phyloP scores from a whole-genome alignment of 2,888 invertebrate species.

The Heliconius erato region DNA sequence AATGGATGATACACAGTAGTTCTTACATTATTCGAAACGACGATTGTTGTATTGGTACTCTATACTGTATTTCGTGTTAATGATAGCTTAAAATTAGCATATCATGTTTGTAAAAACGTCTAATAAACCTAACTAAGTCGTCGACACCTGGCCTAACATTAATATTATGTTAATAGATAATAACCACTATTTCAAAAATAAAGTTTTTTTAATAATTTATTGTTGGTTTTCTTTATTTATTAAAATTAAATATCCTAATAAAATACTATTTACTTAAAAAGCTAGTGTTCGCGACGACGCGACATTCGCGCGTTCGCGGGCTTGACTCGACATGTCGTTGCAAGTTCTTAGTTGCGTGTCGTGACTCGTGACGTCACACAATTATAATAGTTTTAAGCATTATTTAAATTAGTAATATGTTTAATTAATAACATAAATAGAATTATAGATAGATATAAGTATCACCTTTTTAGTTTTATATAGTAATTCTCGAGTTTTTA shows the following conservation, averaged over 20 bases:
- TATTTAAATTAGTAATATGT: too few relatives aligned
- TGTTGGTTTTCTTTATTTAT: constrained; percentile 32
- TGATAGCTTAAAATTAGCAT: constrained; percentile 72
- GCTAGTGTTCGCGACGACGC: too few relatives aligned
- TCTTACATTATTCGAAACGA: constrained; percentile 38
- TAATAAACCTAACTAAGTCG: constrained; percentile 74
- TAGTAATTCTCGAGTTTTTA: too few relatives aligned
- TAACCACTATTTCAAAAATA: constrained; percentile 84
- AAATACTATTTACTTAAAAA: not conserved
- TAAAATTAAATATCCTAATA: not conserved
- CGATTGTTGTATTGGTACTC: constrained; percentile 19
- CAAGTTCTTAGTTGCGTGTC: too few relatives aligned
- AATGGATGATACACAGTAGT: constrained; percentile 47
- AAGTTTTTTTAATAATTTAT: constrained; percentile 73
- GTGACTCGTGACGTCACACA: too few relatives aligned
- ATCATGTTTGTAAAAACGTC: constrained; percentile 80
- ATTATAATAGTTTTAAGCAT: too few relatives aligned
- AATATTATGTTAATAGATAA: constrained; percentile 85
- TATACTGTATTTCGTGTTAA: constrained; percentile 37
- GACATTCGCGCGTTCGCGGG: too few relatives aligned
- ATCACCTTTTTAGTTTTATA: too few relatives aligned
- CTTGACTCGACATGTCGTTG: too few relatives aligned
- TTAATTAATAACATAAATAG: too few relatives aligned
- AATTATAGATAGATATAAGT: too few relatives aligned
- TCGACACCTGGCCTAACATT: constrained; percentile 81